Base-by-base conservation (phyloP, 2,888 invertebrate genomes). In the Melipona bicolor region DNA sequence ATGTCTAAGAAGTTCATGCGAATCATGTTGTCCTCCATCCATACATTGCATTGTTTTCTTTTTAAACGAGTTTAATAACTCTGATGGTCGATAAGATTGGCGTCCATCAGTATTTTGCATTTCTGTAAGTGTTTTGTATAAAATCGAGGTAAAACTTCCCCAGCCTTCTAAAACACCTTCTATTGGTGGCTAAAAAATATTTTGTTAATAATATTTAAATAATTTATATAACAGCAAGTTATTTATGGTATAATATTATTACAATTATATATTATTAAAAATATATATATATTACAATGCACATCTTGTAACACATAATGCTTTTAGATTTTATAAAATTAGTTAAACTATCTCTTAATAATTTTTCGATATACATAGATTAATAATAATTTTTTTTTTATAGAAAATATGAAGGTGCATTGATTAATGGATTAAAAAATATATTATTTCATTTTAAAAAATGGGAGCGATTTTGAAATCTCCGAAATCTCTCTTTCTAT, bases 1-100 rank as follows among this genome's bases (percentile, higher is more conserved):
- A 95, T 98, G 98, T 76, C 99, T 95, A 27, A 99, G 95, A 77
- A 99, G 95, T 94, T 99, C 99, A 92, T 99, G 99, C 0, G 99
- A 97, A 94, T 99, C 99, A 92, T 99, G 99, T 93, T 99, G 99
- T 91, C 98, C 98, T 3, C 97, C 98, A 17, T 98, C 98, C 74
- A 97, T 97, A 94, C 99, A 99, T 93, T 98, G 97, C 0, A 98
- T 97, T 92, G 97, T 95, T 89, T 97, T 97, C 88, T 95, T 95
- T 79, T 96, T 96, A 36, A 97, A 95, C 81, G 96, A 96, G 1
- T 95, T 95, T 50, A 97, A 95, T 69, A 97, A 95, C 91, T 96
- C 96, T 43, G 96, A 94, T 0, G 97, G 97, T 36, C 95, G 96
- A 88, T 96, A 96, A 32, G 97, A 96, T 21, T 96, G 96, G 4